phyloP scores from a whole-genome alignment of 2,888 invertebrate genomes.

The Morpho deidamia region DNA sequence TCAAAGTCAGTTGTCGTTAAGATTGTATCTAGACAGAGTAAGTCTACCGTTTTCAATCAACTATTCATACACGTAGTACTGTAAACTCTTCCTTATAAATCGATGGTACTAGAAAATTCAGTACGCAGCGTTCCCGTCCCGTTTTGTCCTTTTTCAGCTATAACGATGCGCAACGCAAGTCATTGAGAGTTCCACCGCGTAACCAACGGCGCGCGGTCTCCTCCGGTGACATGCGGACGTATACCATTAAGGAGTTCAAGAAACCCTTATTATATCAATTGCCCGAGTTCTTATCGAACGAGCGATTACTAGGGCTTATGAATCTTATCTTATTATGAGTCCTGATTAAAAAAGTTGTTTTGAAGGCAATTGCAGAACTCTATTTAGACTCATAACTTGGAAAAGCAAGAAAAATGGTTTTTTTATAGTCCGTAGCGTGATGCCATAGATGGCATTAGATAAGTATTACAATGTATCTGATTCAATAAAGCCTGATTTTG shows the following conservation, averaged over 20 bases:
- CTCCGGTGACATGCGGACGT: constrained; percentile 32
- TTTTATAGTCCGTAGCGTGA: too few relatives aligned
- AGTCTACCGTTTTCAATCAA: not conserved
- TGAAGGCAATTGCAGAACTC: too few relatives aligned
- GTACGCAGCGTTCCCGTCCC: constrained; percentile 1
- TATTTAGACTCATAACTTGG: too few relatives aligned
- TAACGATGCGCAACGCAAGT: constrained; percentile 17
- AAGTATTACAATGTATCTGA: too few relatives aligned
- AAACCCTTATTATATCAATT: constrained; percentile 44
- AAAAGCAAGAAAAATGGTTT: too few relatives aligned
- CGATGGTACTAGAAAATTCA: constrained; percentile 4
- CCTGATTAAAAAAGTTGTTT: too few relatives aligned
- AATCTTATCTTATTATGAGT: too few relatives aligned
- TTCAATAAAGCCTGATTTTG: too few relatives aligned
- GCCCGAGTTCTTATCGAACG: constrained; percentile 24
- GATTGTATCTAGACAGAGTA: not conserved
- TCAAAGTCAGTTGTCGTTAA: too few relatives aligned
- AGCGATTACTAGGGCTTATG: too few relatives aligned
- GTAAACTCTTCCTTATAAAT: constrained; percentile 8
- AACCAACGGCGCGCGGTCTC: constrained; percentile 15
- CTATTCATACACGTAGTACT: constrained; percentile 1
- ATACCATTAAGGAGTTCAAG: constrained; percentile 42
- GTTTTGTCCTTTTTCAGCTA: constrained; percentile 3
- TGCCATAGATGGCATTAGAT: too few relatives aligned
- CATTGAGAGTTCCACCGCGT: constrained; percentile 42